A percentile compares a stretch with the other conserved stretches of the same genome.
Conservation (phyloP, 1,140 invertebrate species). For the Sycophila sp. region DNA sequence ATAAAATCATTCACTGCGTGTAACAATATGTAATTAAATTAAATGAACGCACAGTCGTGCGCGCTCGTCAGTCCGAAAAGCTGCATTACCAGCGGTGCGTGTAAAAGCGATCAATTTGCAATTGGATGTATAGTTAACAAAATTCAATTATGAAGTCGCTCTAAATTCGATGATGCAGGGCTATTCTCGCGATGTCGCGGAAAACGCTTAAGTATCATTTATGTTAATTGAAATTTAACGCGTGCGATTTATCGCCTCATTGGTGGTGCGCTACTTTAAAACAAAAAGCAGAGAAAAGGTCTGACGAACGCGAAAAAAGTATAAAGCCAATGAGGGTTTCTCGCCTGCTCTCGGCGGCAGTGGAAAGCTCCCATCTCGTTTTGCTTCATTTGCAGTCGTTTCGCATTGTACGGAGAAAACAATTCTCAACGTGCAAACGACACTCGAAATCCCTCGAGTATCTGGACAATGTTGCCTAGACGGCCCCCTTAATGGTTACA, state of each 20-base stretch:
- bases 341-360: neutral
- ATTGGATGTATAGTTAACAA: neutral
- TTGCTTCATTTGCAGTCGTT: neutral
- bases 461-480: slow-evolving; percentile 6
- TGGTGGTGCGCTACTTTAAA: neutral
- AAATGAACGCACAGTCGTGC: no score
- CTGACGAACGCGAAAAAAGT: neutral
- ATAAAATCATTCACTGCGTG: neutral
- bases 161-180: neutral
- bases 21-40: neutral
- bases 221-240: neutral
- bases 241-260: neutral
- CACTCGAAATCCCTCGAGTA: slow-evolving; percentile 9
- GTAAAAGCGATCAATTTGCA: neutral
- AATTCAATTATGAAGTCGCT: neutral
- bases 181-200: neutral
- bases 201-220: neutral
- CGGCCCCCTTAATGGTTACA: slow-evolving; percentile 12
- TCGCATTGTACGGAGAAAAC: neutral
- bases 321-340: neutral
- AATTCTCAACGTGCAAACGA: slow-evolving; percentile 18
- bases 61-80: no score
- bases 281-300: neutral
- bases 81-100: no score
- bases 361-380: neutral